Base-by-base conservation (phyloP, 1,140 invertebrate genomes). In the Watersipora subatra region DNA sequence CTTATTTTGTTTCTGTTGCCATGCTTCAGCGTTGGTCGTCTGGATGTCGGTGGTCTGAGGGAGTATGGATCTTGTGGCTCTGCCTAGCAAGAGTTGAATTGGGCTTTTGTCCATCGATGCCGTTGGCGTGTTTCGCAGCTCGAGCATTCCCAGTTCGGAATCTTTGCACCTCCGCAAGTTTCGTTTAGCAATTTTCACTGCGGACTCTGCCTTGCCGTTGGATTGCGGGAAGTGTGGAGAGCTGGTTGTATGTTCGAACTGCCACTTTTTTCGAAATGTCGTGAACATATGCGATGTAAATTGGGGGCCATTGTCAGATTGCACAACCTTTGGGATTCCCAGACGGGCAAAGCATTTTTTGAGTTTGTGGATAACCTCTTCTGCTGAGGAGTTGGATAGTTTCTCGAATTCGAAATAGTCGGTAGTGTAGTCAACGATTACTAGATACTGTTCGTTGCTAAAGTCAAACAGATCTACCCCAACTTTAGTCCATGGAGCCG, bases 31-130 rank as follows among this genome's bases (percentile, higher is more conserved):
- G 34, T 46, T 46, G n/a, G 7, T n/a, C n/a, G 34, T 7, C 34
- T 46, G n/a, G n/a, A n/a, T n/a, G n/a, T n/a, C n/a, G n/a, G n/a
- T 46, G 57, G 22, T 59, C 12, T n/a, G 19, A 15, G 70, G 70
- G 22, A 72, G 20, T 29, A 70, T n/a, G 15, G 70, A 68, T 58
- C 58, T 66, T 27, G 67, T 70, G 63, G 57, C n/a, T 26, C 71
- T 27, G 30, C 66, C 67, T 22, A 73, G 66, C 20, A 70, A 30
- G 20, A 64, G 26, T 64, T 70, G 67, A 22, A 59, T 63, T 28
- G 70, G 71, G 28, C 66, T 70, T 12, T 17, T 64, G 1, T 58
- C 28, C n/a, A 68, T 25, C 24, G 27, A 20, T 64, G 70, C 64
- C 28, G 63, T 61, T 3, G 67, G 62, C 1, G 70, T 66, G 25